Base-by-base conservation (phyloP, 2,113 vertebrate genomes). In the Baryphthengus martii region DNA sequence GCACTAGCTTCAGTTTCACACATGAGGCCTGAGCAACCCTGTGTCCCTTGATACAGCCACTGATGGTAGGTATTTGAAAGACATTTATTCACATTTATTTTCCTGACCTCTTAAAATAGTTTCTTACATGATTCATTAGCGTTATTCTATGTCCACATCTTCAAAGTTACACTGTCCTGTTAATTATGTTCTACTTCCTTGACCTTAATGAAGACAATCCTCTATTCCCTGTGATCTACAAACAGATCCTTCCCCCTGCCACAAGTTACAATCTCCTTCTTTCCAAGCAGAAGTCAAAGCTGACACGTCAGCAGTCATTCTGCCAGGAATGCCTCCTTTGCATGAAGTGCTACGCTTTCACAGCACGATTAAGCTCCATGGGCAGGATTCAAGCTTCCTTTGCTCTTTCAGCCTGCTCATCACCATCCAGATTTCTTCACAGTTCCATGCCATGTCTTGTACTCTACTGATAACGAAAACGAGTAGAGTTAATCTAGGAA, bases 1-100 rank as follows among this genome's bases (percentile, higher is more conserved):
- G 33, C 65, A 81, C 59, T n/a, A 80, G 68, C 35, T 23, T 61
- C 63, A 21, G 24, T 33, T 62, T 28, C 28, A 42, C 40, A n/a
- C 28, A 7, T 6, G 10, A 45, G 39, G 26, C 11, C 42, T 4
- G 9, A 47, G 37, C 6, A 37, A 70, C 55, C 35, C 47, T 2
- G 0, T 0, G 0, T 4, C 58, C 31, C 58, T 21, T 9, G 19
- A 12, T 15, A 29, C 5, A 82, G n/a, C 13, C 52, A 26, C 40
- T 65, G 35, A 7, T 6, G 5, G 19, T 39, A 29, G 16, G 35
- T 9, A n/a, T 37, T 55, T 29, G 44, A 17, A 1, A 39, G 39
- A 25, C 9, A 28, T 52, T 49, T 7, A 59, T 9, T 33, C 37
- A 25, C 7, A 15, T 61, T 29, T 5, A 12, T 50, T 55, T 44